Conservation (phyloP, 2,113 vertebrate species). For the Xenopus tropicalis region UCB_Xtro_10.0 CM004451.2:59808001-59808500, state of each 20-base stretch:
- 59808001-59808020: conserved; percentile 5
- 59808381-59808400: no score
- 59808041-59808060: neutral
- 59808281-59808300: neutral
- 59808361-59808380: no score
- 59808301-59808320: neutral
- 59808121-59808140: neutral
- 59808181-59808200: neutral
- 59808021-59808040: neutral
- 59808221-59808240: neutral
- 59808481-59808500: no score
- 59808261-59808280: conserved; percentile 46
- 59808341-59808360: no score
- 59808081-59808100: rapidly evolving
- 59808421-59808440: no score
- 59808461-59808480: no score
- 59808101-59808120: neutral
- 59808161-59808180: neutral
- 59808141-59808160: neutral
- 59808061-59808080: neutral
- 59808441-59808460: no score
- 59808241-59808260: conserved; percentile 48
- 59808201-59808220: conserved; percentile 9
- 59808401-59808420: no score
- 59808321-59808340: no score